Evolutionary conservation across 2,797 vertebrate species (phyloP).

Genomic region (Ambastaia sidthimunki): DNA sequence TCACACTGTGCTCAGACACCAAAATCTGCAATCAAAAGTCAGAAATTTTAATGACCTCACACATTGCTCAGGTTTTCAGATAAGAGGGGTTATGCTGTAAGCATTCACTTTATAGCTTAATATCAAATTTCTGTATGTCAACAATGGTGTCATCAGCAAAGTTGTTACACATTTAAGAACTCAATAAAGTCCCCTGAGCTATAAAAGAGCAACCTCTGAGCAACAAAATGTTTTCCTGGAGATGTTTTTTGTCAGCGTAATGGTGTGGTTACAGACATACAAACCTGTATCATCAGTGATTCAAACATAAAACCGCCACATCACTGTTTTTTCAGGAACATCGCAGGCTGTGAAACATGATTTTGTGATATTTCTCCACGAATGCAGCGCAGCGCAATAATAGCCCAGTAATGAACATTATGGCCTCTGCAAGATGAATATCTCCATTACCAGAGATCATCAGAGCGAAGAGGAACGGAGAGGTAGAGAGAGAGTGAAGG

Average conservation of each 20-base stretch:
- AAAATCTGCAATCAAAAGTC: no score
- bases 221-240: neutral
- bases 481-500: slow-evolving; percentile 7
- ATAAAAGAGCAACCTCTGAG: neutral
- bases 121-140: neutral
- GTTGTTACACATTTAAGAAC: neutral
- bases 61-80: no score
- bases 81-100: no score
- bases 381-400: slow-evolving; percentile 19
- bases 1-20: no score
- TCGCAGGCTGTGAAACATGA: slow-evolving; percentile 13
- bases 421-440: slow-evolving; percentile 37
- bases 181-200: neutral
- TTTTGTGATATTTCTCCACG: slow-evolving; percentile 7
- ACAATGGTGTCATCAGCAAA: neutral
- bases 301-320: slow-evolving; percentile 24
- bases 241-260: neutral
- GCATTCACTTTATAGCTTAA: no score
- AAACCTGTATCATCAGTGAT: slow-evolving; percentile 2
- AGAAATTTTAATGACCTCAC: no score
- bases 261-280: neutral
- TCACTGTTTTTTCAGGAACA: slow-evolving; percentile 16
- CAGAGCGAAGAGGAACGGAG: slow-evolving; percentile 26
- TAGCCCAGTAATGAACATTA: slow-evolving; percentile 46
- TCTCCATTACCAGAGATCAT: slow-evolving; percentile 48